Evolutionary conservation across 2,113 vertebrate species (phyloP).

Genomic region (Sturnira hondurensis): DNA sequence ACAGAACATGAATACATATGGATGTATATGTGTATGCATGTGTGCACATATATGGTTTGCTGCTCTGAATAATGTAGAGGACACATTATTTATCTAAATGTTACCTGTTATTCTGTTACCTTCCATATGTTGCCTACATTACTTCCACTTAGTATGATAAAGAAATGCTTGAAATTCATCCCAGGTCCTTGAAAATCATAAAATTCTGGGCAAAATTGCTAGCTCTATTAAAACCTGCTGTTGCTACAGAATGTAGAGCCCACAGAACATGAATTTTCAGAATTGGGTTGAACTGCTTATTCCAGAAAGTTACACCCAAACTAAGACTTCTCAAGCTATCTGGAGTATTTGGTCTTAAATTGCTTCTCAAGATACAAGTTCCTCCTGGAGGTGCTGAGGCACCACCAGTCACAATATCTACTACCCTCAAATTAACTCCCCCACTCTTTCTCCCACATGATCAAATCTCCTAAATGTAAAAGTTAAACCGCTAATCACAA

Average conservation of each 20-base stretch:
- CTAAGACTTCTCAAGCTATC: neutral
- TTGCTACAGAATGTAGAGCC: neutral
- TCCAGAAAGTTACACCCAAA: neutral
- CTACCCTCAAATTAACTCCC: neutral
- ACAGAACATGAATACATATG: neutral
- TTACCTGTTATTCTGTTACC: neutral
- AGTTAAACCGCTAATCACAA: neutral
- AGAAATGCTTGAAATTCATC: neutral
- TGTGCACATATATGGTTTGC: neutral
- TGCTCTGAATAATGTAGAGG: neutral
- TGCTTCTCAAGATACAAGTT: neutral
- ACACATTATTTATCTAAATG: neutral
- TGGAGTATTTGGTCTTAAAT: neutral
- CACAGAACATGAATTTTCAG: neutral
- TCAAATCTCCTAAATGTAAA: neutral
- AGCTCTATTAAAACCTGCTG: neutral
- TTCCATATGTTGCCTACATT: neutral
- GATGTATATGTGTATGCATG: neutral
- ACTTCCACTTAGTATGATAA: neutral
- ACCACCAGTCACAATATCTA: neutral
- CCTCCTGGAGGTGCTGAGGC: neutral
- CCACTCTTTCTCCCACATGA: neutral
- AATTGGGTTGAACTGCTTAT: neutral
- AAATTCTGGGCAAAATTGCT: neutral
- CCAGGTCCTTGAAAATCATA: neutral